Conservation (phyloP, 2,797 vertebrate species). For the Lacerta bilineata region DNA sequence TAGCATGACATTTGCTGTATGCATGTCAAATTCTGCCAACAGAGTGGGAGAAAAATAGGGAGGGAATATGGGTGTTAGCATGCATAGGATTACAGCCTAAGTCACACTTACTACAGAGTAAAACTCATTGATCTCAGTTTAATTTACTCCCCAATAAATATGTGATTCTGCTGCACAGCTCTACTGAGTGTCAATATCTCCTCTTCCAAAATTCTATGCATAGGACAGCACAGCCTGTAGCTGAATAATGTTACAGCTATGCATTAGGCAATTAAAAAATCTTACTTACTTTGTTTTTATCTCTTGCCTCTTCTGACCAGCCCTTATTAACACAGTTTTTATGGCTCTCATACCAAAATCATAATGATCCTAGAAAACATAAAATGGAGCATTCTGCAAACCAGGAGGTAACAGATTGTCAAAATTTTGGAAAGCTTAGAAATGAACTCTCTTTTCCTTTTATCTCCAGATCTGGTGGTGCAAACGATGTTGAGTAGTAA, state of each 20-base stretch:
- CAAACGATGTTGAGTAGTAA: no score
- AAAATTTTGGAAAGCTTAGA: not conserved
- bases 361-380: slow-evolving; percentile 77
- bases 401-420: not conserved
- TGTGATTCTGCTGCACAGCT: not conserved
- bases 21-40: no score
- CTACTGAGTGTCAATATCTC: not conserved
- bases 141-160: not conserved
- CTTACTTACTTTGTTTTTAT: slow-evolving; percentile 70
- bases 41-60: no score
- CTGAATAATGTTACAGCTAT: not conserved
- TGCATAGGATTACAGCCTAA: not conserved
- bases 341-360: slow-evolving; percentile 79
- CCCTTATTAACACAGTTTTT: slow-evolving; percentile 75
- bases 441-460: not conserved
- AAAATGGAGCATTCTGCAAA: not conserved
- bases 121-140: no score
- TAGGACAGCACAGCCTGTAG: not conserved
- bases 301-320: slow-evolving; percentile 72
- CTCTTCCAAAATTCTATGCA: slow-evolving; percentile 25
- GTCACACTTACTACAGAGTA: no score
- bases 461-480: not conserved
- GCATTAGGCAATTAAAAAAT: not conserved
- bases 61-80: no score
- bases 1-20: no score